These are phyloP conservation scores for Myrmophylax atrothorax DNA, from an alignment of 2,113 vertebrate species.

Conservation along the genomic window DNA sequence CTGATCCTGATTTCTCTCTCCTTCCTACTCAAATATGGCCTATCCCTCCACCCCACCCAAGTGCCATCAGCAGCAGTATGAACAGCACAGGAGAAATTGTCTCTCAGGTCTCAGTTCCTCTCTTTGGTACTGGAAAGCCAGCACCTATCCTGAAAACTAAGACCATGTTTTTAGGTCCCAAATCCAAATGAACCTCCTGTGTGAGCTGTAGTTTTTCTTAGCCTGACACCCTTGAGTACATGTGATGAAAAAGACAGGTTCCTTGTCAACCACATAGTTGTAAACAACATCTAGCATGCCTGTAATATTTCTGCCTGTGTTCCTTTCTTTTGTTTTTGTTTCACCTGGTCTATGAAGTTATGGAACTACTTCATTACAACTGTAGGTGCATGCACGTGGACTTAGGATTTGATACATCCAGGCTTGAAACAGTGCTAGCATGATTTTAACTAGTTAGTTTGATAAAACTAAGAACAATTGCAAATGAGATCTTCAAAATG, in stretches of 20 bases:
- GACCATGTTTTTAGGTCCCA: background rate
- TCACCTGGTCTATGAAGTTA: background rate
- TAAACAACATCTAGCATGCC: background rate
- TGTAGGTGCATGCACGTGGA: fast-evolving
- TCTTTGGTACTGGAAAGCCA: background rate
- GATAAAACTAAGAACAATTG: background rate
- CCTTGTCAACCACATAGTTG: background rate
- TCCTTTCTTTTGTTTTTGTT: background rate
- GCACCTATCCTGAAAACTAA: background rate
- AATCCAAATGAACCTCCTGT: background rate
- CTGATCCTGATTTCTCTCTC: background rate
- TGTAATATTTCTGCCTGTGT: background rate
- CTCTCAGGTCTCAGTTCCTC: background rate
- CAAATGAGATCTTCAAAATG: background rate
- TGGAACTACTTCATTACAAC: background rate
- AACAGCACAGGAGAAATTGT: background rate
- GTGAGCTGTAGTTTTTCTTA: background rate
- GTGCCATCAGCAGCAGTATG: background rate
- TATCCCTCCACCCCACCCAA: background rate
- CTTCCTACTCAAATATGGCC: background rate
- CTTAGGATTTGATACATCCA: background rate
- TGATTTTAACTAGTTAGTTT: background rate
- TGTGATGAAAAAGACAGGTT: background rate
- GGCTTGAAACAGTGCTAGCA: background rate
- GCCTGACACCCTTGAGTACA: background rate